Conservation (phyloP, 2,888 invertebrate genomes). For the Cactoblastis cactorum region DNA sequence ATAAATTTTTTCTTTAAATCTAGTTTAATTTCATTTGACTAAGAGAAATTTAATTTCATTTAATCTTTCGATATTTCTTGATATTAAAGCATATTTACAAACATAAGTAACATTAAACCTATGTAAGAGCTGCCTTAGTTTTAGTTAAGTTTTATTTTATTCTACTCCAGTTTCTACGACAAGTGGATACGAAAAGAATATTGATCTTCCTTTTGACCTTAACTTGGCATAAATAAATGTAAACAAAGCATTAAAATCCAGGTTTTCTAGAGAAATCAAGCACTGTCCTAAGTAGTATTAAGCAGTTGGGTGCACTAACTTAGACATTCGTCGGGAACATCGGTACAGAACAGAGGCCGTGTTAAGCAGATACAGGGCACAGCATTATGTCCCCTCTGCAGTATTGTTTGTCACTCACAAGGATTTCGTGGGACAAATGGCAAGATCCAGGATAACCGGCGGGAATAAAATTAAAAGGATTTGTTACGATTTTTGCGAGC, state of each 20-base stretch:
- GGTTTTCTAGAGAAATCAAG: not conserved
- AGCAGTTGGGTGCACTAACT: slow-evolving; percentile 12
- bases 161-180: too few species aligned
- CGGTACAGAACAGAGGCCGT: slow-evolving; percentile 45
- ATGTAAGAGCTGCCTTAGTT: too few species aligned
- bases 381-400: slow-evolving; percentile 60
- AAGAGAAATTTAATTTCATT: too few species aligned
- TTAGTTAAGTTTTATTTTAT: too few species aligned
- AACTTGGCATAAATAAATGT: too few species aligned
- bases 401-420: slow-evolving; percentile 75
- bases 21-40: not conserved
- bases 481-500: slow-evolving; percentile 40
- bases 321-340: slow-evolving; percentile 36
- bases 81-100: too few species aligned
- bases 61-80: too few species aligned
- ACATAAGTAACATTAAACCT: too few species aligned
- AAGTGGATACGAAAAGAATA: too few species aligned
- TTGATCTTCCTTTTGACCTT: too few species aligned
- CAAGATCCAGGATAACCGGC: slow-evolving; percentile 53
- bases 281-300: not conserved
- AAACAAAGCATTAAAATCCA: not conserved
- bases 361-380: slow-evolving; percentile 48
- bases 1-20: too few species aligned
- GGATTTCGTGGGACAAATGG: slow-evolving; percentile 72
- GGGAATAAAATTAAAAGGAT: slow-evolving; percentile 59